Evolutionary conservation across 2,888 invertebrate genomes (phyloP).

Genomic region (Nymphalis urticae): DNA sequence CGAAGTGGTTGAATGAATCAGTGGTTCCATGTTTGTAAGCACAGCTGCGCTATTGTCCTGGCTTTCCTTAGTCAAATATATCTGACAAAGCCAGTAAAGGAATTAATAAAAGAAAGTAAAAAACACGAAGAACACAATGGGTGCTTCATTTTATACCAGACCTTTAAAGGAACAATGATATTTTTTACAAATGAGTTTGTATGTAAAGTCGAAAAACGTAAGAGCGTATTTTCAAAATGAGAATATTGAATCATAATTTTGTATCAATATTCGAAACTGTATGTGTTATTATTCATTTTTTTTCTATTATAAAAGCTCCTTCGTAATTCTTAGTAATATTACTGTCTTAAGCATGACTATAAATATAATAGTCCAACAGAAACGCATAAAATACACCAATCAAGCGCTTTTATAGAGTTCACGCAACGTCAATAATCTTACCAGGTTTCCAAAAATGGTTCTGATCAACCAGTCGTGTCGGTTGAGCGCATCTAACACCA

Average conservation of each 20-base stretch:
- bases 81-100: not conserved
- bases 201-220: not conserved
- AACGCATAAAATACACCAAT: not conserved
- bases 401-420: not conserved
- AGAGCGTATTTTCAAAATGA: not conserved
- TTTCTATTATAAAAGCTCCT: no score
- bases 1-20: no score
- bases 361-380: not conserved
- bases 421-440: not conserved
- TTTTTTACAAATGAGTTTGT: constrained; percentile 7
- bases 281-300: no score
- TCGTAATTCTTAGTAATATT: no score
- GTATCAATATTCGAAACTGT: not conserved
- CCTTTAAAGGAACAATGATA: constrained; percentile 36
- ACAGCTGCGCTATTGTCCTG: not conserved
- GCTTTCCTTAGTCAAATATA: not conserved
- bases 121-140: constrained; percentile 13
- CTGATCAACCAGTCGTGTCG: constrained; percentile 1
- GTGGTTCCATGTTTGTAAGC: not conserved
- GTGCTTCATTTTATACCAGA: constrained; percentile 23
- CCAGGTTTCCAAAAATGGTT: constrained; percentile 24
- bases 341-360: no score
- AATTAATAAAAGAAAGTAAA: constrained; percentile 6
- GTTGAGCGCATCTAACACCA: constrained; percentile 13
- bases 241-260: not conserved